phyloP scores from a whole-genome alignment of 1,140 invertebrate species.

The Hycleus cichorii region DNA sequence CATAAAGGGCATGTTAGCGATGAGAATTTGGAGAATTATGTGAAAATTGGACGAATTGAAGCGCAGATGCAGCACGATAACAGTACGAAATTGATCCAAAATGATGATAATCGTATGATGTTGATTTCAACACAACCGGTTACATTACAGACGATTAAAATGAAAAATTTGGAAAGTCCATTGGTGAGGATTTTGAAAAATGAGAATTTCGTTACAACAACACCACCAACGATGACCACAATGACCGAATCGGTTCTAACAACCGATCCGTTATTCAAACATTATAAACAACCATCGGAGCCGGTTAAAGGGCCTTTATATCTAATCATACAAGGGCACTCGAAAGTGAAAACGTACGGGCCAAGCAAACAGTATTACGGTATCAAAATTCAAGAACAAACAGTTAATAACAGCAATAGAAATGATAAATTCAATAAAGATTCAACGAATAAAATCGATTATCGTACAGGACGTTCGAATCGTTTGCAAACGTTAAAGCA shows the following conservation, averaged over 20 bases:
- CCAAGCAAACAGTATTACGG: conserved; percentile 49
- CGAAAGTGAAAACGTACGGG: conserved; percentile 74
- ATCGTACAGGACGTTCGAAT: conserved; percentile 27
- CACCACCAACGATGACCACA: conserved; percentile 34
- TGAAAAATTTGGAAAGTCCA: too few relatives aligned
- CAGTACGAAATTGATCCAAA: too few relatives aligned
- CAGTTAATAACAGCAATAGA: too few relatives aligned
- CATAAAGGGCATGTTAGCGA: conserved; percentile 42
- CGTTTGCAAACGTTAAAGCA: conserved; percentile 36
- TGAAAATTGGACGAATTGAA: conserved; percentile 43
- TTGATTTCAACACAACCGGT: too few relatives aligned
- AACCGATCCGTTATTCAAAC: conserved; percentile 51
- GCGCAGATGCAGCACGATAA: conserved; percentile 34
- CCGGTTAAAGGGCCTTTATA: conserved; percentile 60
- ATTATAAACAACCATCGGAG: conserved; percentile 57
- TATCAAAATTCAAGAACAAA: conserved; percentile 39
- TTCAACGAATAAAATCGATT: background rate
- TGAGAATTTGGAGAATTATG: conserved; percentile 40
- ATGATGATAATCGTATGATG: too few relatives aligned
- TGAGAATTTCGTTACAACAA: conserved; percentile 9
- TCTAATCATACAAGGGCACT: conserved; percentile 73
- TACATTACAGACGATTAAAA: too few relatives aligned
- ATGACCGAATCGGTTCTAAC: conserved; percentile 39
- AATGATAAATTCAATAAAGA: too few relatives aligned
- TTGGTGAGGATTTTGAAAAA: conserved; percentile 6